Evolutionary conservation across 2,113 vertebrate genomes (phyloP).

Genomic region (Arizona elegans): DNA sequence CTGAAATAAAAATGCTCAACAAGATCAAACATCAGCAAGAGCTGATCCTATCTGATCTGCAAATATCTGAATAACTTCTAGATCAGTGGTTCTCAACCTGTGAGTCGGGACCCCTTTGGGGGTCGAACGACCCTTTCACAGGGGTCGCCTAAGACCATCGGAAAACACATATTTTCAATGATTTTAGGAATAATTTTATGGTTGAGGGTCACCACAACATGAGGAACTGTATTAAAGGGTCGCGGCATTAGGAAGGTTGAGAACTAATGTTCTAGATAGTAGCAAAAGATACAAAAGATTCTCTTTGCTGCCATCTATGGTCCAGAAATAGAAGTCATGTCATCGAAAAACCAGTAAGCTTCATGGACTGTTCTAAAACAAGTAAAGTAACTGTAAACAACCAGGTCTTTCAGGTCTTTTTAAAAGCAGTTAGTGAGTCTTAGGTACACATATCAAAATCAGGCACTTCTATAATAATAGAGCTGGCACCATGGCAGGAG

Average conservation of each 20-base stretch:
- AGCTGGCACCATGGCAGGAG: not conserved
- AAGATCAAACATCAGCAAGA: not conserved
- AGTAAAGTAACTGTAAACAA: not conserved
- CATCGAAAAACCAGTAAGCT: too few relatives aligned
- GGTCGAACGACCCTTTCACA: too few relatives aligned
- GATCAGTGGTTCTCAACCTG: too few relatives aligned
- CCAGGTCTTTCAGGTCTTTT: not conserved
- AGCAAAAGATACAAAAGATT: not conserved
- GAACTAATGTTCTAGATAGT: not conserved
- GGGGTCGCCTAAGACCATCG: too few relatives aligned
- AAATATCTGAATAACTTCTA: not conserved
- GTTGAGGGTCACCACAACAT: too few relatives aligned
- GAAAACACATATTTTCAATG: too few relatives aligned
- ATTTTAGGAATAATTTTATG: too few relatives aligned
- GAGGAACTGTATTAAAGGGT: too few relatives aligned
- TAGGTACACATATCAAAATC: not conserved
- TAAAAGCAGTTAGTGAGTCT: not conserved
- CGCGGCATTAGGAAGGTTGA: too few relatives aligned
- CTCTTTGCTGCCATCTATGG: not conserved
- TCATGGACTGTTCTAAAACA: not conserved
- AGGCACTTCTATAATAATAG: not conserved
- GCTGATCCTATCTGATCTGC: not conserved
- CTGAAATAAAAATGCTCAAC: not conserved
- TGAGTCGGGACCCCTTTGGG: too few relatives aligned
- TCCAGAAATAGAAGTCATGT: not conserved